phyloP scores from a whole-genome alignment of 2,113 vertebrate genomes.

The Cyphomyrus discorhynchus region DNA sequence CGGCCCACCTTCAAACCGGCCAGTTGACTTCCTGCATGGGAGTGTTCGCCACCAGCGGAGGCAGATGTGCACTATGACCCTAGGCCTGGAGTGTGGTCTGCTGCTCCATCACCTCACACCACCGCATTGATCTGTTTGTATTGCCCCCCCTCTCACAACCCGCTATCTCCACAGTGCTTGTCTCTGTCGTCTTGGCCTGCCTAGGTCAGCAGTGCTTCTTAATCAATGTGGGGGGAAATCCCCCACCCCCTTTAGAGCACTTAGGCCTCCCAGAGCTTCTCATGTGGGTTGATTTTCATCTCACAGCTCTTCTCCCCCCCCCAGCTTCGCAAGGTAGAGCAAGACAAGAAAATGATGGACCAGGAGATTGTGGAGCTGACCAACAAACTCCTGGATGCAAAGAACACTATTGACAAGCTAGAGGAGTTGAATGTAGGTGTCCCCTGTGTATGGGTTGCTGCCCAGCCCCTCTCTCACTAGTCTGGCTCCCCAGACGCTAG shows the following conservation, averaged over 20 bases:
- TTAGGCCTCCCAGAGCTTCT: not conserved
- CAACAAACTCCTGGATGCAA: slow-evolving; percentile 91
- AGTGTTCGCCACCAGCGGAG: not conserved
- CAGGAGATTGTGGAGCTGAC: slow-evolving; percentile 97
- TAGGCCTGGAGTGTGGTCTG: not conserved
- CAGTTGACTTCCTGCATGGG: not conserved
- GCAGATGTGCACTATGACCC: not conserved
- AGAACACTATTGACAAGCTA: slow-evolving; percentile 86
- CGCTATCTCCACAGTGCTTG: not conserved
- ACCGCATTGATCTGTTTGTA: not conserved
- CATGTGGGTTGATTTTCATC: not conserved
- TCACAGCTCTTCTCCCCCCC: not conserved
- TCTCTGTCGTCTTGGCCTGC: not conserved
- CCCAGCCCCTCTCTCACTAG: not conserved
- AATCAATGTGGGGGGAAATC: slow-evolving; percentile 12
- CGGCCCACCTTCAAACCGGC: not conserved
- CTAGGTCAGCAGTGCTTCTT: slow-evolving; percentile 4
- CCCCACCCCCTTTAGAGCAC: not conserved
- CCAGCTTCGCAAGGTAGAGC: slow-evolving; percentile 92
- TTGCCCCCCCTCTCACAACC: not conserved
- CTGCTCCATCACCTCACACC: not conserved
- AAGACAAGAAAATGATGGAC: slow-evolving; percentile 92
- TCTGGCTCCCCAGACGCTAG: not conserved
- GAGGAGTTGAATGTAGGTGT: slow-evolving; percentile 87
- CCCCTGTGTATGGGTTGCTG: not conserved